A percentile compares a stretch with the other conserved stretches of the same genome.
These are phyloP conservation scores for Halyomorpha halys DNA, from an alignment of 1,140 invertebrate genomes.

Conservation along the genomic window DNA sequence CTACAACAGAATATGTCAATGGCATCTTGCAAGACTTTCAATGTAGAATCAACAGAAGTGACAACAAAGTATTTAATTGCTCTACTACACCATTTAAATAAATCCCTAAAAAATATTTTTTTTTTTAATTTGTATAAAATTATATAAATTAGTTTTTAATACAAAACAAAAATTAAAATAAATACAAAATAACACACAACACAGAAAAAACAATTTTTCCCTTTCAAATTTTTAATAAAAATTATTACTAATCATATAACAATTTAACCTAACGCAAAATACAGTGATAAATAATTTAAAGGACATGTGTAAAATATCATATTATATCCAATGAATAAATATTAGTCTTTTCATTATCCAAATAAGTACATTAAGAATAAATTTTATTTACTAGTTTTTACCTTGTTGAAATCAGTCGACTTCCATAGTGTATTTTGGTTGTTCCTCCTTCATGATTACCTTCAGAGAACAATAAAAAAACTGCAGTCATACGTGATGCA, in stretches of 20 bases:
- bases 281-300: no score
- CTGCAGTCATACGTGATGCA: conserved; percentile 64
- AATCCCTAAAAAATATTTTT: conserved; percentile 49
- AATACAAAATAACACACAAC: no score
- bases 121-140: background rate
- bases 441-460: conserved; percentile 45
- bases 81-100: conserved; percentile 85
- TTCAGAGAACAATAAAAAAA: conserved; percentile 70
- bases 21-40: conserved; percentile 78
- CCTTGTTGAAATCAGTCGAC: conserved; percentile 56
- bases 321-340: no score
- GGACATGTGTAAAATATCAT: no score
- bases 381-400: conserved; percentile 17
- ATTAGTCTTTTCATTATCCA: no score
- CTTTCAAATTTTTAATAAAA: no score
- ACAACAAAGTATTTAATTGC: conserved; percentile 63
- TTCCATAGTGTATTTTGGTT: conserved; percentile 37
- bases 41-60: conserved; percentile 56
- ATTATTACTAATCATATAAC: no score
- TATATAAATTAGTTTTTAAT: no score
- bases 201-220: no score
- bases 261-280: no score
- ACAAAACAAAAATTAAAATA: no score
- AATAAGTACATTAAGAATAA: background rate
- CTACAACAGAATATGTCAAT: conserved; percentile 83